phyloP scores from a whole-genome alignment of 2,797 vertebrate genomes.

The Chromis chromis region DNA sequence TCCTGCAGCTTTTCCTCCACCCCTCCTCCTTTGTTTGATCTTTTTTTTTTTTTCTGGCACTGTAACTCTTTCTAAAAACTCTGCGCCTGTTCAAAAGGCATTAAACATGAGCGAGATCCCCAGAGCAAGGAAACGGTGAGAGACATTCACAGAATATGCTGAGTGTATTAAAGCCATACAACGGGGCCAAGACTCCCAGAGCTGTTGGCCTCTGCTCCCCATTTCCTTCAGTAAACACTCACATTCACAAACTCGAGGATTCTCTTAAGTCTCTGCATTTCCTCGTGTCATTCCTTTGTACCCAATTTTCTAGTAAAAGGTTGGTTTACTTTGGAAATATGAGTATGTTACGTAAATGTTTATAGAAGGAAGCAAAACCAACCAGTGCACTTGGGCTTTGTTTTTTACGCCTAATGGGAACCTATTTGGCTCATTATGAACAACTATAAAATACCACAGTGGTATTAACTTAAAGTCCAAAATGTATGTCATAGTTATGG shows the following conservation, averaged over 20 bases:
- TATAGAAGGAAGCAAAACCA: constrained; percentile 22
- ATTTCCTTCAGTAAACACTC: constrained; percentile 59
- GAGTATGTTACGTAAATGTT: constrained; percentile 19
- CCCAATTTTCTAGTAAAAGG: constrained; percentile 33
- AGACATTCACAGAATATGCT: constrained; percentile 56
- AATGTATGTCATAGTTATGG: constrained; percentile 13
- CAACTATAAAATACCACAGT: constrained; percentile 15
- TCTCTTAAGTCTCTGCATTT: constrained; percentile 15
- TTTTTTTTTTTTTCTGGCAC: constrained; percentile 63
- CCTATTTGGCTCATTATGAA: constrained; percentile 20
- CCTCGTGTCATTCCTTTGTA: constrained; percentile 25
- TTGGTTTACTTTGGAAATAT: constrained; percentile 53
- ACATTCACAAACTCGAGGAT: constrained; percentile 33
- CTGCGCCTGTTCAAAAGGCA: constrained; percentile 74
- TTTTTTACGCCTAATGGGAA: constrained; percentile 17
- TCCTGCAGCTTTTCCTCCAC: constrained; percentile 74
- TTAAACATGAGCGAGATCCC: constrained; percentile 78
- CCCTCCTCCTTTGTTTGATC: constrained; percentile 74
- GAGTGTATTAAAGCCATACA: constrained; percentile 55
- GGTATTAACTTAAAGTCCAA: neutral
- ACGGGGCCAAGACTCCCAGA: constrained; percentile 40
- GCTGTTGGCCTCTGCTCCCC: constrained; percentile 47
- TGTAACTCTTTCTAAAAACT: constrained; percentile 67
- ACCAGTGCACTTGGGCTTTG: constrained; percentile 25
- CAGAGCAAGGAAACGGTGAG: constrained; percentile 59